Evolutionary conservation across 2,888 invertebrate species (phyloP), one percentile per base, ranked within the genome.

Genomic region (Odontomyia ornata): DNA sequence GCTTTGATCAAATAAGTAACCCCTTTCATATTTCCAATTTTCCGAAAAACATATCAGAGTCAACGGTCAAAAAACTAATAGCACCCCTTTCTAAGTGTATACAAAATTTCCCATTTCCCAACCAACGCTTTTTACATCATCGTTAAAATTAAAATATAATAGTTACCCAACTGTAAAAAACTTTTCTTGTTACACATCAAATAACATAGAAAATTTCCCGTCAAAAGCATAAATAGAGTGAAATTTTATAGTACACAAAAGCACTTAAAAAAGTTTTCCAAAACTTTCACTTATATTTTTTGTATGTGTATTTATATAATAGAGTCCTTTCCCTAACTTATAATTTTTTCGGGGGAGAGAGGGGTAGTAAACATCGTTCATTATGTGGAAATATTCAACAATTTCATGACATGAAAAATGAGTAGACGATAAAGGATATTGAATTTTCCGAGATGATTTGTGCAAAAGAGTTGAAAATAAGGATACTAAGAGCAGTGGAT

Each of bases 161-260:
- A 52, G 52, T 52, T 52, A n/a, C 18, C 52, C 4, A n/a, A 18
- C 52, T 52, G 18, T 13, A 4, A 52, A 43, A 52, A 52, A 52
- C 52, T 52, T 52, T 52, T 52, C 52, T 52, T 52, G 52, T 52
- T 52, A 52, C 52, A 52, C 52, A 52, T n/a, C 52, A 52, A 52
- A 52, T n/a, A 52, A 52, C 18, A 52, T 52, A 15, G 52, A 52
- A 52, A 52, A 52, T 52, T 52, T 52, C 18, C 52, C 36, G 36
- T 36, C 36, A 36, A 36, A 52, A 52, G n/a, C n/a, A 18, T n/a
- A 52, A 52, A 52, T 52, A 52, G 2, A n/a, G 15, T 52, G 52
- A n/a, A 52, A 52, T 52, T 52, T 18, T 52, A 52, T 52, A 52
- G 52, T n/a, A 52, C 18, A n/a, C n/a, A 52, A 52, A 36, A 36